Conservation (phyloP, 2,113 vertebrate genomes). For the Alligator mississippiensis region DNA sequence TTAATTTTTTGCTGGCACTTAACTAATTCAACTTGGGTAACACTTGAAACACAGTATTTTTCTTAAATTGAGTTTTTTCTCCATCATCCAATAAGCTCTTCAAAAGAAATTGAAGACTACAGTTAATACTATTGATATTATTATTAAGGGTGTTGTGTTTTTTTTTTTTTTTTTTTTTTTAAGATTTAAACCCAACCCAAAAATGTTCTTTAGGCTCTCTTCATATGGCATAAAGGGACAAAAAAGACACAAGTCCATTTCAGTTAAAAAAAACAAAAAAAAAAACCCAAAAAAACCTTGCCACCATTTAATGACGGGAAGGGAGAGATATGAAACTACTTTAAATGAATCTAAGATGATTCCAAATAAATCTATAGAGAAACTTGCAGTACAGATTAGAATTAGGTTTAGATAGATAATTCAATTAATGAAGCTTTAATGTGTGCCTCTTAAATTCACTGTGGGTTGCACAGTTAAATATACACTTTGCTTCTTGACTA, state of each 20-base stretch:
- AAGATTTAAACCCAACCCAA: no score
- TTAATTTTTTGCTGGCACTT: background rate
- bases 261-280: background rate
- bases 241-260: background rate
- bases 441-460: background rate
- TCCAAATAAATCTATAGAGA: background rate
- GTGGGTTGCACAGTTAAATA: background rate
- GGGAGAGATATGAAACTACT: background rate
- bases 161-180: no score
- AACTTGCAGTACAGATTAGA: background rate
- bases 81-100: background rate
- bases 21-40: background rate
- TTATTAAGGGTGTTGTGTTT: no score
- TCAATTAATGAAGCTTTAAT: background rate
- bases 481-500: background rate
- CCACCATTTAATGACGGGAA: background rate
- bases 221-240: rapidly evolving
- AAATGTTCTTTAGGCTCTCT: background rate
- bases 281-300: background rate
- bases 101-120: background rate
- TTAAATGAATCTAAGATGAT: background rate
- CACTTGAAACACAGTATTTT: background rate
- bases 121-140: no score
- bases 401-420: background rate
- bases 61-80: rapidly evolving